phyloP scores from a whole-genome alignment of 2,888 invertebrate species.

The Drosophila suboccidentalis region DNA sequence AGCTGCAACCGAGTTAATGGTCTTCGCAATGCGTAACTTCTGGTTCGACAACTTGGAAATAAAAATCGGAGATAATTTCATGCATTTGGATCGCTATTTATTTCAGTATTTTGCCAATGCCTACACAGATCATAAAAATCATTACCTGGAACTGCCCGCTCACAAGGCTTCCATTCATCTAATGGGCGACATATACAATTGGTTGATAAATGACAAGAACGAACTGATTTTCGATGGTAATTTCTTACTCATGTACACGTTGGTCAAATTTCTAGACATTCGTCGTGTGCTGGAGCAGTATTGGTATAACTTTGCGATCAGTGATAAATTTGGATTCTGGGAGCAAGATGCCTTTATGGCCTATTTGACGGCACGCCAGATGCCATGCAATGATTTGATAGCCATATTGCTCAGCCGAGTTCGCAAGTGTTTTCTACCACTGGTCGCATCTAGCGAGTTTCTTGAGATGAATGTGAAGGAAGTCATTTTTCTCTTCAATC shows the following conservation, averaged over 20 bases:
- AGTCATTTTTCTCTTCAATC: slow-evolving; percentile 16
- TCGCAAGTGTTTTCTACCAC: slow-evolving; percentile 30
- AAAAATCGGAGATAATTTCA: slow-evolving; percentile 22
- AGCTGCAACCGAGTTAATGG: slow-evolving; percentile 24
- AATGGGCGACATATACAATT: slow-evolving; percentile 34
- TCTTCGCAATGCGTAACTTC: not conserved
- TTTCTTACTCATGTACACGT: slow-evolving; percentile 12
- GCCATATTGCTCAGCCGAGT: slow-evolving; percentile 19
- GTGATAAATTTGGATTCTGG: not conserved
- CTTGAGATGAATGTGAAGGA: slow-evolving; percentile 18
- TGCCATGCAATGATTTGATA: slow-evolving; percentile 33
- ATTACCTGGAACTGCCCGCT: slow-evolving; percentile 32
- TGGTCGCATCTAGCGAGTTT: slow-evolving; percentile 42
- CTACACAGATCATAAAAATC: not conserved
- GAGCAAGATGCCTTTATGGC: slow-evolving; percentile 34
- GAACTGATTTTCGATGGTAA: not conserved
- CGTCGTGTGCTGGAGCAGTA: slow-evolving; percentile 18
- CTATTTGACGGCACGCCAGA: not conserved
- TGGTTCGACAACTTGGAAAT: slow-evolving; percentile 45
- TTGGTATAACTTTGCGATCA: slow-evolving; percentile 18
- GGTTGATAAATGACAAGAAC: slow-evolving; percentile 23
- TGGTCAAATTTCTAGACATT: slow-evolving; percentile 29
- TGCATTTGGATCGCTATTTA: slow-evolving; percentile 34
- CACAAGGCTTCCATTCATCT: slow-evolving; percentile 9
- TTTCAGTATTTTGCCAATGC: slow-evolving; percentile 24